phyloP scores from a whole-genome alignment of 2,113 vertebrate genomes.

The crab-eating macaque (Macaca fascicularis) region DNA sequence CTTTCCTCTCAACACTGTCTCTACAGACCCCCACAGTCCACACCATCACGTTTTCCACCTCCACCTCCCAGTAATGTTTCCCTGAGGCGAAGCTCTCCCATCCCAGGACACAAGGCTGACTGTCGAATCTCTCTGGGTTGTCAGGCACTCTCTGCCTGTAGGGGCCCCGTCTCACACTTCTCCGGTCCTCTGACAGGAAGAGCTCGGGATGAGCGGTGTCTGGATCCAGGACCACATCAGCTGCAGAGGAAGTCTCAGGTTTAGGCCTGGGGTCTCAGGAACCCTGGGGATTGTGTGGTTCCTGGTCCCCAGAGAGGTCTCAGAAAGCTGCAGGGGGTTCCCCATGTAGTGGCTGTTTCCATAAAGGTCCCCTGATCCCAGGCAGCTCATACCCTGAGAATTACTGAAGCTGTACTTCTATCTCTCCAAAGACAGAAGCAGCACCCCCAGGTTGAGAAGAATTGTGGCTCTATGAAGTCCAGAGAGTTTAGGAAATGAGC shows the following conservation, averaged over 20 bases:
- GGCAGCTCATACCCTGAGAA: neutral
- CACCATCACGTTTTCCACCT: constrained; percentile 72
- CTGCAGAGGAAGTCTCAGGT: constrained; percentile 63
- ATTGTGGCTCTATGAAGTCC: neutral
- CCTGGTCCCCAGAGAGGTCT: neutral
- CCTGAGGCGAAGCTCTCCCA: constrained; percentile 80
- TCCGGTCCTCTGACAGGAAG: constrained; percentile 80
- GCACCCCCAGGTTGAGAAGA: neutral
- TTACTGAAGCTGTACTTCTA: neutral
- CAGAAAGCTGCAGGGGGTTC: neutral
- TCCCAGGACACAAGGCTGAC: constrained; percentile 84
- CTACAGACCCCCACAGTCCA: constrained; percentile 74
- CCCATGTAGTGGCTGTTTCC: neutral
- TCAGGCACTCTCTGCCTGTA: constrained; percentile 34
- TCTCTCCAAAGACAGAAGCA: neutral
- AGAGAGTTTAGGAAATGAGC: neutral
- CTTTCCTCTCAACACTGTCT: constrained; percentile 75
- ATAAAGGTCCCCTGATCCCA: neutral
- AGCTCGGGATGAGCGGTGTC: constrained; percentile 77
- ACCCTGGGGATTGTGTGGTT: neutral
- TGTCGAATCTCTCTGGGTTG: constrained; percentile 64
- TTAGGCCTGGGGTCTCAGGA: neutral
- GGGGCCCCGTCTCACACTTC: constrained; percentile 80
- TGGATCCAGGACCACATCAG: constrained; percentile 80
- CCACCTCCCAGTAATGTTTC: constrained; percentile 90